Base-by-base conservation (phyloP, 2,113 vertebrate species). In the Myrmophylax atrothorax region DNA sequence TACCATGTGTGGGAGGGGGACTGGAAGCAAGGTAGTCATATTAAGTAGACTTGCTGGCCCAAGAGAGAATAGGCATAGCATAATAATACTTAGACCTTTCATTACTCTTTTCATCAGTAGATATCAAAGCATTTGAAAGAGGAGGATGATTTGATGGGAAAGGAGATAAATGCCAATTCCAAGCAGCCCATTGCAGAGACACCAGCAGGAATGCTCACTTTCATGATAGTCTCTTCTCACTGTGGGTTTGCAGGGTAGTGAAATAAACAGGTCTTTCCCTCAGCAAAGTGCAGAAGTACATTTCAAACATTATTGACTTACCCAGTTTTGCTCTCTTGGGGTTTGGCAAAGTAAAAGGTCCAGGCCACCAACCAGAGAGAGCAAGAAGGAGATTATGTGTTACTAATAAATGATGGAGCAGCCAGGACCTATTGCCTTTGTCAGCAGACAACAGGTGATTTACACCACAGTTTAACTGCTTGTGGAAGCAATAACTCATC, bases 71-170 rank as follows among this genome's bases (percentile, higher is more conserved):
- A 79, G 64, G 62, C 31, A 58, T 92, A 75, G 53, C 47, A 82
- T 84, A 91, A 90, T 80, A 94, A 92, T 72, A 78, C 52, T 85
- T 93, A 78, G 47, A 37, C 56, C 28, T 89, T 92, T 37, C 47
- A 62, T 89, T 75, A 88, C 84, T 88, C 68, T 93, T 90, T 90
- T 87, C 79, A 86, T 94, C 75, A 81, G 85, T 44, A 80, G 44
- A 46, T 95, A 90, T 78, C 83, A 96, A 90, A 95, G 76, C 49
- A 68, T 60, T 95, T 93, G 85, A 92, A 90, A 90, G 92, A 75
- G 31, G 52, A 78, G n/a, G 55, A 60, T 93, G 79, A 67, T 96
- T 85, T 93, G 85, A 92, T 93, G 56, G 47, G 29, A 84, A 90
- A 86, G 42, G 76, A 81, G 78, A 95, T 68, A 84, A 94, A 90